Evolutionary conservation across 2,888 invertebrate species (phyloP).

Genomic region (Clivina fossor): DNA sequence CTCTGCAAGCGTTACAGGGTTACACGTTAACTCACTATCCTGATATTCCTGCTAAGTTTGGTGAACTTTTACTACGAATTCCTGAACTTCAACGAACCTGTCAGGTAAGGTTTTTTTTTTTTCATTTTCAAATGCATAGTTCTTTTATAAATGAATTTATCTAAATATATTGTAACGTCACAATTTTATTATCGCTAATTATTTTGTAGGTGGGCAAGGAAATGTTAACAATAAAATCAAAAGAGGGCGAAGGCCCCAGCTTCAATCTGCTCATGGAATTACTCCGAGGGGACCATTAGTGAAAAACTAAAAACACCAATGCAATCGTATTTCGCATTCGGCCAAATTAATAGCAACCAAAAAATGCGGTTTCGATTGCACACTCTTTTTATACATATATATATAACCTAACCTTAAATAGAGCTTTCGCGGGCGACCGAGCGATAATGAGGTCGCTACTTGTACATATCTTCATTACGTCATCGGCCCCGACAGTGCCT

Average conservation of each 20-base stretch:
- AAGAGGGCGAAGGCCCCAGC: slow-evolving; percentile 86
- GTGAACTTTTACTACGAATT: slow-evolving; percentile 87
- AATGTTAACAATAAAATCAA: slow-evolving; percentile 82
- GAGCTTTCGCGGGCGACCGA: no score
- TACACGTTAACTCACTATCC: slow-evolving; percentile 92
- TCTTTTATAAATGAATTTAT: not conserved
- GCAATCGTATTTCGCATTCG: slow-evolving; percentile 11
- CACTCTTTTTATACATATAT: no score
- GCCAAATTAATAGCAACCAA: no score
- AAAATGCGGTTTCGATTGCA: no score
- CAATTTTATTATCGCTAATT: slow-evolving; percentile 41
- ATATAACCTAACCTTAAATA: no score
- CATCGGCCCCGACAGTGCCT: slow-evolving; percentile 28
- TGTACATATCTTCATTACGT: slow-evolving; percentile 29
- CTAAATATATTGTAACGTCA: slow-evolving; percentile 47
- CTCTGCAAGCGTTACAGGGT: slow-evolving; percentile 86
- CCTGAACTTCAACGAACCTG: slow-evolving; percentile 94
- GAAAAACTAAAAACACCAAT: not conserved
- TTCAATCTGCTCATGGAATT: slow-evolving; percentile 96
- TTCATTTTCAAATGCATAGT: no score
- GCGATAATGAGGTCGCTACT: slow-evolving; percentile 1
- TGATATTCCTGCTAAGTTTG: slow-evolving; percentile 91
- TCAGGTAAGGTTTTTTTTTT: no score
- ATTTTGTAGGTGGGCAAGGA: slow-evolving; percentile 83
- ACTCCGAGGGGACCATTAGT: slow-evolving; percentile 84